A percentile compares a stretch with the other conserved stretches of the same genome.
phyloP scores from a whole-genome alignment of 1,140 invertebrate genomes.

The Watersipora subatra region DNA sequence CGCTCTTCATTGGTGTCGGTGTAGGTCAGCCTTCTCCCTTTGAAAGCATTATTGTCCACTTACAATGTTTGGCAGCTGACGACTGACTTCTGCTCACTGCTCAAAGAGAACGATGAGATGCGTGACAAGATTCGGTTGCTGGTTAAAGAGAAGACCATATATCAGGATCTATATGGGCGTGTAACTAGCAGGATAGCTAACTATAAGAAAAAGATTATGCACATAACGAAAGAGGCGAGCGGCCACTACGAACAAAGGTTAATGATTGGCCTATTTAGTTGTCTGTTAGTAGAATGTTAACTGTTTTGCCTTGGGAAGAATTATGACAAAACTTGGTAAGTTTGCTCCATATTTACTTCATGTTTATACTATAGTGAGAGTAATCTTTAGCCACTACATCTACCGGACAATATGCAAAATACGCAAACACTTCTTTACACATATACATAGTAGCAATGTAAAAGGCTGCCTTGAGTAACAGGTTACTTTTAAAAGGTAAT shows the following conservation, averaged over 20 bases:
- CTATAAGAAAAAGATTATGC: background rate
- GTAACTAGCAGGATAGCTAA: background rate
- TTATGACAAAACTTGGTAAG: background rate
- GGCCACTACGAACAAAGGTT: background rate
- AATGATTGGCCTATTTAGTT: background rate
- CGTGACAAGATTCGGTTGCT: background rate
- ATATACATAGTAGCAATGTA: background rate
- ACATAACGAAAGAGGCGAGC: background rate
- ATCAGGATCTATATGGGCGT: background rate
- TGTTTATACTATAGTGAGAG: background rate
- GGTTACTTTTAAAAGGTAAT: no score
- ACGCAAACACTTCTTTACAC: background rate
- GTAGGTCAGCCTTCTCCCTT: no score
- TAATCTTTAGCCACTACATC: no score
- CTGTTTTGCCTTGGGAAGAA: no score
- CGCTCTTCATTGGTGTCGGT: no score
- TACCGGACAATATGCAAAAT: background rate
- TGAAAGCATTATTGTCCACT: no score
- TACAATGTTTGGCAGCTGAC: slow-evolving; percentile 2
- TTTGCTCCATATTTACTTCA: background rate
- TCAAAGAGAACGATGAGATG: background rate
- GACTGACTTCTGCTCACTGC: background rate
- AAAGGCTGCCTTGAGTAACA: no score
- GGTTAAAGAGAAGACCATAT: background rate
- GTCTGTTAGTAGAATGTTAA: no score